Evolutionary conservation across 2,113 vertebrate species (phyloP), one percentile per base, ranked within the genome.

Genomic region (Tor tambroides): DNA sequence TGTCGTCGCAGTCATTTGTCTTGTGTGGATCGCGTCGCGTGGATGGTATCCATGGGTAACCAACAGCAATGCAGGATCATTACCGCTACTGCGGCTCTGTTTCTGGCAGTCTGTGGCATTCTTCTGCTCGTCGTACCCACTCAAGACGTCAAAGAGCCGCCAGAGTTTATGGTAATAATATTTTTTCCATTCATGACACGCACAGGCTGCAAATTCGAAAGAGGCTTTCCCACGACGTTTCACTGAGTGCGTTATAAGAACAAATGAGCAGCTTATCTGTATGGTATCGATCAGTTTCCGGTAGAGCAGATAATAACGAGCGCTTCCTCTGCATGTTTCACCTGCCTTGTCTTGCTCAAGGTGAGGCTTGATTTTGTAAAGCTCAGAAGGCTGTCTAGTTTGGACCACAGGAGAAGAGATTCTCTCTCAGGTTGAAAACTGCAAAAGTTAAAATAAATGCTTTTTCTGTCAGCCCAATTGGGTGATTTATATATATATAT

Each of bases 81-180:
- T 90, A 80, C 88, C 84, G 71, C 92, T 46, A 19, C 87, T 28
- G 85, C 92, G 8, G 91, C 97, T 79, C 91, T 95, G 49, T 38
- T 92, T 2, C 86, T 93, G 69, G 95, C 94, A n/a, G n/a, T 96
- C 1, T 80, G 91, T 1, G 96, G 96, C 35, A 94, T 97, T 82
- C 89, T 97, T 46, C 94, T 98, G 83, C 87, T 97, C 12, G 92
- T 93, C 59, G 86, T 96, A n/a, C 93, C 94, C 21, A 89, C 91
- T 32, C 92, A 90, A 69, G 92, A 96, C 74, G 15, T 92, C 82
- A 89, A 77, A 86, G 92, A 92, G 8, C 90, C 93, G 14, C 92
- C 96, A 2, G 85, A 91, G 11, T 91, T 95, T 90, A 96, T 96
- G 97, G 97, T 98, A 95, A 95, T 49, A 11, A 2, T 9, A 9